Evolutionary conservation across 1,140 invertebrate species (phyloP), one percentile per base, ranked within the genome.

Genomic region (Dinoponera quadriceps): DNA sequence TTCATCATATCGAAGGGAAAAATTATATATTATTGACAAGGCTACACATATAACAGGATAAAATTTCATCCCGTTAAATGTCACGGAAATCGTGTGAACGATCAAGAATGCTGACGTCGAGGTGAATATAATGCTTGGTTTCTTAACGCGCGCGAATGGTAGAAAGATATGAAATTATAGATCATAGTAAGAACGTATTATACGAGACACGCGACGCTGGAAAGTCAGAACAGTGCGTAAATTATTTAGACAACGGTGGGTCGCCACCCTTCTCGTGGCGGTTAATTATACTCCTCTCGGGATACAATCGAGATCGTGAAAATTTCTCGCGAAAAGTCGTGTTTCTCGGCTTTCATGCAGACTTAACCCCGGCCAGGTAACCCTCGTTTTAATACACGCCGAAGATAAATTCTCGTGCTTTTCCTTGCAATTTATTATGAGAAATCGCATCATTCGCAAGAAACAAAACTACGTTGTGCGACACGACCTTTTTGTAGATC

Each of bases 221-320:
- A 11, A 72, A 85, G 71, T 33, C 55, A 74, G 74, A 82, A 85
- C 85, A 69, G 68, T 57, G 82, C 72, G 85, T 89, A 83, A 85
- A 84, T 89, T 89, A 89, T 89, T 89, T 89, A 89, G 71, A 87
- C 69, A 73, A 81, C 57, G 25, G 33, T 51, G 72, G 63, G 78
- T 85, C 66, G 68, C 87, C 65, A 83, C 73, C 86, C 78, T 71
- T 59, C 74, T 73, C 73, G 49, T 83, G 49, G 55, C 68, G 66
- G 86, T 88, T 88, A 88, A 88, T 88, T 88, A 88, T 88, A 88
- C 86, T 88, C 83, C 77, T 88, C 78, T 68, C 66, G 51, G 73
- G 66, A 88, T 71, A 71, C 83, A 88, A 88, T 88, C 86, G 68
- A 88, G 77, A 78, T 71, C 65, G 54, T 59, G 65, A 80, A 80